Conservation (phyloP, 2,113 vertebrate species). For the Barbus barbus region DNA sequence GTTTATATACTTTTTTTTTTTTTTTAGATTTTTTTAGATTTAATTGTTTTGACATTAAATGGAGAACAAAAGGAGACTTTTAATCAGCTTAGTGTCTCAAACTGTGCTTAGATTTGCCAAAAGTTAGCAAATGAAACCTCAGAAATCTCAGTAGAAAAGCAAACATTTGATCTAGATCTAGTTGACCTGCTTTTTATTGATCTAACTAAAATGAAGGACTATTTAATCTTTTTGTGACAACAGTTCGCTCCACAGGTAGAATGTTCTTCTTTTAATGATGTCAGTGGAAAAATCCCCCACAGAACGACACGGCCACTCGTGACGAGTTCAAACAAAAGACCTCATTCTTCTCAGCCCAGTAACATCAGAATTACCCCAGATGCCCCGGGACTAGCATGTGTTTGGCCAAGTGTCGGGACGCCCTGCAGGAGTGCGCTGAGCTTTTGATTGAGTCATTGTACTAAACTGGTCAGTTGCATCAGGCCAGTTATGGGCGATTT, state of each 20-base stretch:
- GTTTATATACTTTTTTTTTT: too few relatives aligned
- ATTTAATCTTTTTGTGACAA: constrained; percentile 1
- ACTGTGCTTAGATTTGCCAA: neutral
- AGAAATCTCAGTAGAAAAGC: neutral
- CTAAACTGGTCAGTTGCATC: constrained; percentile 58
- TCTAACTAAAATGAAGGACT: neutral
- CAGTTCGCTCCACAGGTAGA: constrained; percentile 35
- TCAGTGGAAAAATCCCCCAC: constrained; percentile 48
- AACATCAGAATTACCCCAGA: constrained; percentile 51
- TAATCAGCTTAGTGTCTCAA: neutral
- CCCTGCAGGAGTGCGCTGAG: constrained; percentile 45
- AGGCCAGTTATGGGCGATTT: neutral
- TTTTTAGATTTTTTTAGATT: too few relatives aligned
- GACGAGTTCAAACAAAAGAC: constrained; percentile 60
- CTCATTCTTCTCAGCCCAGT: constrained; percentile 61
- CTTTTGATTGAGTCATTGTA: constrained; percentile 50
- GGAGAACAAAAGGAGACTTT: neutral
- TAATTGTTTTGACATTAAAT: too few relatives aligned
- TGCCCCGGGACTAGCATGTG: constrained; percentile 53
- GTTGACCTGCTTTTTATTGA: neutral
- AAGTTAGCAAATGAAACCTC: neutral
- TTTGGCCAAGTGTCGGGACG: constrained; percentile 52
- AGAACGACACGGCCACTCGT: constrained; percentile 50
- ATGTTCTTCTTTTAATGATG: constrained; percentile 38
- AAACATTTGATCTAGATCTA: neutral